Evolutionary conservation across 1,140 invertebrate genomes (phyloP).

Genomic region (Kradibia gibbosae): DNA sequence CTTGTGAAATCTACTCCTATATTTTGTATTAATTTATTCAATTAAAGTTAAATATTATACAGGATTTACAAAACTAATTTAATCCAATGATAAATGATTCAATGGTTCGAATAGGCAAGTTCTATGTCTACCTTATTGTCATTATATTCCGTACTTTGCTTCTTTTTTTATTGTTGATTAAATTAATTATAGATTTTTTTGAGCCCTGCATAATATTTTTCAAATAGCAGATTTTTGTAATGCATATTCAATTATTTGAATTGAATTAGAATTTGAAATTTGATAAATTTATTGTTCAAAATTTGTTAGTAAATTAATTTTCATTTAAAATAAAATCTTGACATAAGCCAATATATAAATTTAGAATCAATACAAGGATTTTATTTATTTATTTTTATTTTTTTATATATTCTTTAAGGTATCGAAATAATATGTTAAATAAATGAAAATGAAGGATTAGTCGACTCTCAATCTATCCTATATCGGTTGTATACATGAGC

Average conservation of each 20-base stretch:
- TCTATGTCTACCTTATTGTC: too few species aligned
- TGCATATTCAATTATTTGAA: conserved; percentile 35
- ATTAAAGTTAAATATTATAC: not conserved
- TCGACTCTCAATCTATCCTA: conserved; percentile 31
- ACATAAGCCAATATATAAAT: not conserved
- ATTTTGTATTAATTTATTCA: not conserved
- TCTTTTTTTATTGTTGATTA: not conserved
- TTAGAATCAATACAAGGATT: too few species aligned
- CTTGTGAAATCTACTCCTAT: conserved; percentile 17
- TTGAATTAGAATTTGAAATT: not conserved
- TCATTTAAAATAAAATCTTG: not conserved
- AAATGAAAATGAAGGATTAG: conserved; percentile 35
- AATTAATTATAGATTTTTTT: not conserved
- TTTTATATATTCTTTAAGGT: not conserved
- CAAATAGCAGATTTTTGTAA: not conserved
- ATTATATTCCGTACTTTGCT: too few species aligned
- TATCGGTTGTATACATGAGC: conserved; percentile 59
- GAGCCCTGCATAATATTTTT: conserved; percentile 17
- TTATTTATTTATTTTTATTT: not conserved
- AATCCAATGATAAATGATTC: not conserved
- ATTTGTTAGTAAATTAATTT: not conserved
- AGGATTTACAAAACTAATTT: not conserved
- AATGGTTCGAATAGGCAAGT: too few species aligned
- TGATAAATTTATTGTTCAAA: not conserved
- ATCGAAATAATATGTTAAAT: not conserved